Percentiles rank a stretch among this genome's conserved stretches.
Evolutionary conservation across 2,888 invertebrate genomes (phyloP).

Genomic region (Limnephilus lunatus): DNA sequence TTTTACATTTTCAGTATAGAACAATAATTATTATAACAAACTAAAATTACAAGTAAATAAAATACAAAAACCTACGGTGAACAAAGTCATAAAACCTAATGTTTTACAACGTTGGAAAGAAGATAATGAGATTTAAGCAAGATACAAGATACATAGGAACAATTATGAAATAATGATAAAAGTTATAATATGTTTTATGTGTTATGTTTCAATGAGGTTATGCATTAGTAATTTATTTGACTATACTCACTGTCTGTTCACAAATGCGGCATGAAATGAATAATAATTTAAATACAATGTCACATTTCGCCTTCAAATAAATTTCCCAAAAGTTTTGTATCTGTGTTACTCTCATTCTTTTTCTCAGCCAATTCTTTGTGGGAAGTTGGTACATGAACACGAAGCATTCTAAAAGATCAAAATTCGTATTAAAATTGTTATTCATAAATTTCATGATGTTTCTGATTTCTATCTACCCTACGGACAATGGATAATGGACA

Average conservation of each 20-base stretch:
- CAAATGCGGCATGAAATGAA: conserved; percentile 2
- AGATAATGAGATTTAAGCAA: background rate
- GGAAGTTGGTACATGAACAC: background rate
- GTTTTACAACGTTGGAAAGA: background rate
- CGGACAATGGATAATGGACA: background rate
- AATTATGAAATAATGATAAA: background rate
- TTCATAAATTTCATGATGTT: background rate
- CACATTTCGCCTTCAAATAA: background rate
- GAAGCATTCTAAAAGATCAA: background rate
- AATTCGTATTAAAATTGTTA: conserved; percentile 2
- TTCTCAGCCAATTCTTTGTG: background rate
- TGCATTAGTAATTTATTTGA: background rate
- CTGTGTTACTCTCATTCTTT: background rate
- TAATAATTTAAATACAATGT: background rate
- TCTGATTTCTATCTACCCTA: background rate
- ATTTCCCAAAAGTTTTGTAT: background rate
- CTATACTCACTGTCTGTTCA: conserved; percentile 2
- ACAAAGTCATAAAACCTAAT: background rate
- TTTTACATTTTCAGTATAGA: background rate
- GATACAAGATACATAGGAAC: background rate
- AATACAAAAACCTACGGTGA: background rate
- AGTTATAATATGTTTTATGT: background rate
- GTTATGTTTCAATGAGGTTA: conserved; percentile 2
- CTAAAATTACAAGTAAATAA: background rate
- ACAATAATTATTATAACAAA: background rate